Conservation (phyloP, 1,140 invertebrate genomes). For the Schlechtendalia chinensis region DNA sequence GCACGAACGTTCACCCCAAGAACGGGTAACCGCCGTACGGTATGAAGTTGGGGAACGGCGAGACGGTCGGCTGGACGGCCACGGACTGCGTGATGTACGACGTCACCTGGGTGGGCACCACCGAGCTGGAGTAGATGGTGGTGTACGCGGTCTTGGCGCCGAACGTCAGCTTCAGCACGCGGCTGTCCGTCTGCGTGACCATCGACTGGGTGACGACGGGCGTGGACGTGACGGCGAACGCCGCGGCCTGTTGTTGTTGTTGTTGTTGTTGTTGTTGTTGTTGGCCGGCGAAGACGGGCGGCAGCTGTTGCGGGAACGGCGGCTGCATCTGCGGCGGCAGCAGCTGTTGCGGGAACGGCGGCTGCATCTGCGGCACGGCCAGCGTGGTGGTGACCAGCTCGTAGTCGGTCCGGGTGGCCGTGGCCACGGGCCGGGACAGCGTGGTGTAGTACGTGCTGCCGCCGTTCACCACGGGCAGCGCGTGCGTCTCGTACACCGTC, state of each 20-base stretch:
- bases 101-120: constrained; percentile 78
- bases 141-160: constrained; percentile 85
- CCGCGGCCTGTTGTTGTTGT: constrained; percentile 63
- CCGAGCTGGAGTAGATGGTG: constrained; percentile 78
- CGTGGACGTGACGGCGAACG: constrained; percentile 76
- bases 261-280: constrained; percentile 58
- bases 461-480: constrained; percentile 73
- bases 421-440: constrained; percentile 71
- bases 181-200: constrained; percentile 76
- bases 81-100: constrained; percentile 77
- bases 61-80: constrained; percentile 68
- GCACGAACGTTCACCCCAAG: background rate
- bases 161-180: constrained; percentile 80
- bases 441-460: constrained; percentile 73
- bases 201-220: constrained; percentile 76
- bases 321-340: constrained; percentile 58
- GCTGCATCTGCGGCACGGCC: constrained; percentile 55
- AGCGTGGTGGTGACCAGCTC: constrained; percentile 72
- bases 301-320: constrained; percentile 70
- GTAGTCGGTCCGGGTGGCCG: constrained; percentile 73
- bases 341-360: constrained; percentile 58
- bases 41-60: constrained; percentile 70
- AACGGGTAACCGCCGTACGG: constrained; percentile 37
- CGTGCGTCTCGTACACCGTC: constrained; percentile 77
- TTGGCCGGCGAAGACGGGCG: constrained; percentile 69